Conservation (phyloP, 2,113 vertebrate genomes). For the Mobula birostris region DNA sequence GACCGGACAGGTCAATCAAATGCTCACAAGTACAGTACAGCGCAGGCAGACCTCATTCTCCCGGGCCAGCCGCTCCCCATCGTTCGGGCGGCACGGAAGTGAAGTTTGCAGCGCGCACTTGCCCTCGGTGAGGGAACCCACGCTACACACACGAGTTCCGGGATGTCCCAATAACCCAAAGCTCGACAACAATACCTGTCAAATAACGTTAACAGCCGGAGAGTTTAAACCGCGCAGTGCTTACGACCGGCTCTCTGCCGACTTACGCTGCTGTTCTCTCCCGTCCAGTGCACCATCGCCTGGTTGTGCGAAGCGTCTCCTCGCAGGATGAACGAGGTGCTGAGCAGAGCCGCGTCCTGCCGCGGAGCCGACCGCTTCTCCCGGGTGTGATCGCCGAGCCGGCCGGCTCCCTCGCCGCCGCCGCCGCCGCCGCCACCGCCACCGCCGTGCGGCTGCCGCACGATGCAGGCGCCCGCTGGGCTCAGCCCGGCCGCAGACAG, state of each 20-base stretch:
- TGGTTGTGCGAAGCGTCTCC: slow-evolving; percentile 96
- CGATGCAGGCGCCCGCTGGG: background rate
- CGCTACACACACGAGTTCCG: background rate
- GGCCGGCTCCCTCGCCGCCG: background rate
- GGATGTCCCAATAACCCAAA: background rate
- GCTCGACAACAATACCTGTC: no score
- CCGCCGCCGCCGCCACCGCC: background rate
- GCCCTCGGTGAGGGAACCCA: background rate
- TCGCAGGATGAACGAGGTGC: slow-evolving; percentile 92
- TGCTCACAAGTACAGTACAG: no score
- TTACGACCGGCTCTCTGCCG: background rate
- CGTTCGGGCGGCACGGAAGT: background rate
- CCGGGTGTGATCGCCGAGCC: slow-evolving; percentile 47
- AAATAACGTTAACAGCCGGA: no score
- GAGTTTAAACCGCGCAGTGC: background rate
- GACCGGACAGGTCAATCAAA: background rate
- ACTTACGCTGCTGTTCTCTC: slow-evolving; percentile 98
- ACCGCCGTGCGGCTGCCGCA: background rate
- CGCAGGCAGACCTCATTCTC: no score
- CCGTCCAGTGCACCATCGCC: slow-evolving; percentile 98
- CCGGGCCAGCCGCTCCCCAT: background rate
- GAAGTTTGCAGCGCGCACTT: background rate
- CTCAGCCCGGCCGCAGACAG: background rate
- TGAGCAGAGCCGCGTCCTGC: slow-evolving; percentile 69
- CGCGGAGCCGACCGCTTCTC: slow-evolving; percentile 58